Conservation (phyloP, 2,113 vertebrate genomes). For the Epinephelus moara region DNA sequence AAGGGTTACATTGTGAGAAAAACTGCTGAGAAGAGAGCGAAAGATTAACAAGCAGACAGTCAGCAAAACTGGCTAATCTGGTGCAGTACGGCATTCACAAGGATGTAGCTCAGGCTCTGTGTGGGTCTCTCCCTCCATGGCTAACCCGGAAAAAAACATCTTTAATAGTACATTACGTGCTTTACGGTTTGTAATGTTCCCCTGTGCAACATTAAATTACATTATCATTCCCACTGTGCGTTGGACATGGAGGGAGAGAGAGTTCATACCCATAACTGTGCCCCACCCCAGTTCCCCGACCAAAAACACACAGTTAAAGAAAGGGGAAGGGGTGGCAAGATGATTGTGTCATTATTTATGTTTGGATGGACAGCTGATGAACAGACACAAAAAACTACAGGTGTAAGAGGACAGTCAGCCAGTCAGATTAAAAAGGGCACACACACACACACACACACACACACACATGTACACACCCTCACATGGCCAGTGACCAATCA, state of each 20-base stretch:
- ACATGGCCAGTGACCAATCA: slow-evolving; percentile 73
- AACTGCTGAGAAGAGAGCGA: slow-evolving; percentile 75
- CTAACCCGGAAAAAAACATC: slow-evolving; percentile 54
- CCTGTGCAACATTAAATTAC: background rate
- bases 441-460: slow-evolving; percentile 49
- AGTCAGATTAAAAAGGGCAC: slow-evolving; percentile 71
- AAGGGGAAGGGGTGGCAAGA: slow-evolving; percentile 75
- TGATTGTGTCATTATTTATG: slow-evolving; percentile 74
- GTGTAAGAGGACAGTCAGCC: slow-evolving; percentile 77
- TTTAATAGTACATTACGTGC: background rate
- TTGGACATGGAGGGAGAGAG: slow-evolving; percentile 80
- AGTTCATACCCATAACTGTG: slow-evolving; percentile 61
- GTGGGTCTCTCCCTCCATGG: slow-evolving; percentile 81
- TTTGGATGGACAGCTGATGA: slow-evolving; percentile 74
- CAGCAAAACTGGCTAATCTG: slow-evolving; percentile 82
- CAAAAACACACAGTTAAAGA: slow-evolving; percentile 78
- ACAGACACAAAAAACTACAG: slow-evolving; percentile 72
- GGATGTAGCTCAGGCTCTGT: slow-evolving; percentile 78
- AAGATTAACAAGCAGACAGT: slow-evolving; percentile 84
- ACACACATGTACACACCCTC: slow-evolving; percentile 56
- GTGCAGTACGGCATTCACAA: slow-evolving; percentile 85
- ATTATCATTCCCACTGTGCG: slow-evolving; percentile 15
- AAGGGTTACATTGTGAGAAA: slow-evolving; percentile 73
- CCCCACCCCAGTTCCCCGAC: slow-evolving; percentile 70
- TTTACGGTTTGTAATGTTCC: slow-evolving; percentile 21